Evolutionary conservation across 2,888 invertebrate species (phyloP), one percentile per base, ranked within the genome.

Genomic region (Scaptomyza caliginosa): DNA sequence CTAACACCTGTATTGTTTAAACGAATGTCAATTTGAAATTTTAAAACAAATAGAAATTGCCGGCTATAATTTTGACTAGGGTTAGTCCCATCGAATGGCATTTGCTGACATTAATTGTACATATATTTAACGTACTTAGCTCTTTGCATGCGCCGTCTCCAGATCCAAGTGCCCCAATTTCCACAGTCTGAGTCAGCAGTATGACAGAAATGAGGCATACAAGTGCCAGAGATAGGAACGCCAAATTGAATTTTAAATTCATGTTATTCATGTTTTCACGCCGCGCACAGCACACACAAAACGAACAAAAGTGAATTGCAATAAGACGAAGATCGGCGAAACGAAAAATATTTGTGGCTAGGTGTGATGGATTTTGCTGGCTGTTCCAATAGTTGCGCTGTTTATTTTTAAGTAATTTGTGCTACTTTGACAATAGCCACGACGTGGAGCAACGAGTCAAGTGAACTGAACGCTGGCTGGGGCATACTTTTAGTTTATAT

Each of bases 361-460:
- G 11, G 19, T 63, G 62, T 57, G 49, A 57, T 62, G 34, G 34
- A 49, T 16, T 16, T 24, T 24, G 36, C 36, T 23, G 32, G 58
- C 56, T 65, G 46, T 54, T 81, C 56, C 59, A 79, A 74, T 78
- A 59, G 49, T 67, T 78, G 62, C 39, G 52, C 38, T 57, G 72
- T 74, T 76, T 82, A 81, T 84, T 86, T 77, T 77, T 75, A 81
- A 84, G 85, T 84, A 84, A 75, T 80, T 59, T 80, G 74, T 56
- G 69, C 73, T 71, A 84, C 77, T 84, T 73, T 67, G 51, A 51
- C 19, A 17, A 45, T 40, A 56, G 64, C 42, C 63, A 57, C 79
- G 62, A 60, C 56, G 72, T 64, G 67, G 72, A 50, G 72, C 74
- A 67, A 68, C 74, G 71, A 74, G 66, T 67, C 63, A 59, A 58